Evolutionary conservation across 2,113 vertebrate species (phyloP).

Genomic region (Eretmochelys imbricata): DNA sequence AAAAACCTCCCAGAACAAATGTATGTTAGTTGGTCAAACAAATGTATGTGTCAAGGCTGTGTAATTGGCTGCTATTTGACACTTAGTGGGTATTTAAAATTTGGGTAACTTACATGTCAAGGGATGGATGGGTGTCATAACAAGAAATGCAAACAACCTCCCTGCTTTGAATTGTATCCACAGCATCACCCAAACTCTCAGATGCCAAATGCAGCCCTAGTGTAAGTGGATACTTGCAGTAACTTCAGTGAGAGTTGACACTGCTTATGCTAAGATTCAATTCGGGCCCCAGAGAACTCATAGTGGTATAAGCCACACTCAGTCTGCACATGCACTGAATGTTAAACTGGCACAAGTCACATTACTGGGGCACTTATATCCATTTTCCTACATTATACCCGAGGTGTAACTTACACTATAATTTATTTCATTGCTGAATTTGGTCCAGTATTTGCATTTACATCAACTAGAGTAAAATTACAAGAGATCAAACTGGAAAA

Average conservation of each 20-base stretch:
- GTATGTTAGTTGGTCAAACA: neutral
- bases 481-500: neutral
- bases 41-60: neutral
- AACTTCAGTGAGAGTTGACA: neutral
- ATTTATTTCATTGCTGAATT: neutral
- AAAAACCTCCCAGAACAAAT: neutral
- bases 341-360: neutral
- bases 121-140: neutral
- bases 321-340: neutral
- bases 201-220: neutral
- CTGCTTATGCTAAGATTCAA: neutral
- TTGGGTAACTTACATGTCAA: rapidly evolving
- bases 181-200: neutral
- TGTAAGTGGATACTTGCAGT: neutral
- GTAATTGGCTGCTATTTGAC: neutral
- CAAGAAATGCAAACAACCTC: neutral
- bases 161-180: neutral
- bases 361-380: neutral
- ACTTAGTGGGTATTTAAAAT: neutral
- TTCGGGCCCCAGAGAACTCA: neutral
- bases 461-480: rapidly evolving
- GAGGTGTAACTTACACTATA: neutral
- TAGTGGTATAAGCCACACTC: no score
- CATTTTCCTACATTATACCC: neutral
- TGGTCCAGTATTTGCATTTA: no score